These are phyloP conservation scores for Drosophila nebulosa DNA, from an alignment of 1,140 invertebrate species.

Conservation along the genomic window DNA sequence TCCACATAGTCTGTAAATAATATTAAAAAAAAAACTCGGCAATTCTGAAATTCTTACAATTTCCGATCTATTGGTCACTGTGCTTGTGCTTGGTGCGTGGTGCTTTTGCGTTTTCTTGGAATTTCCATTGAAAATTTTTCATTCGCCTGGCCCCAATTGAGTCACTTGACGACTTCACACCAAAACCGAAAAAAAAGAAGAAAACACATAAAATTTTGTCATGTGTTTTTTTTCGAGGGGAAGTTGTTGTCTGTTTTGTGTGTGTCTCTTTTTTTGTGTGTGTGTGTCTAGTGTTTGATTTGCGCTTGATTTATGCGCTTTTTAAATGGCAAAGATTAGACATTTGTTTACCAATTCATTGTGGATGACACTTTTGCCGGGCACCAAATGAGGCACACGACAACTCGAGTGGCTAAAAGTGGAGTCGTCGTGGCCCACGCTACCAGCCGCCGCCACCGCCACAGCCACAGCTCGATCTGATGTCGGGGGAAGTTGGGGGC, in stretches of 20 bases:
- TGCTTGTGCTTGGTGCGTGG: too few relatives aligned
- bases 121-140: neutral
- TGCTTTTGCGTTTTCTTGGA: neutral
- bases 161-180: slow-evolving; percentile 44
- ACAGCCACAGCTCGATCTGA: neutral
- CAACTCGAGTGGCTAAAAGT: neutral
- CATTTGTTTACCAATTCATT: slow-evolving; percentile 79
- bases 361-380: slow-evolving; percentile 60
- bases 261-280: slow-evolving; percentile 10
- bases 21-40: too few relatives aligned
- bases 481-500: slow-evolving; percentile 10
- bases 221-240: slow-evolving; percentile 26
- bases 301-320: slow-evolving; percentile 75
- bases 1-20: too few relatives aligned
- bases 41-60: too few relatives aligned
- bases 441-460: neutral
- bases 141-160: slow-evolving; percentile 28
- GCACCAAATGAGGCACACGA: slow-evolving; percentile 40
- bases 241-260: slow-evolving; percentile 1
- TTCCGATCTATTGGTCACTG: too few relatives aligned
- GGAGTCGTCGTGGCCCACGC: neutral
- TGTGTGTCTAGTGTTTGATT: slow-evolving; percentile 54
- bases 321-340: slow-evolving; percentile 79
- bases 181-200: neutral
- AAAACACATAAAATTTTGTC: slow-evolving; percentile 34